These are phyloP conservation scores for Augochlorella aurata DNA, from an alignment of 2,888 invertebrate genomes.

Conservation along the genomic window DNA sequence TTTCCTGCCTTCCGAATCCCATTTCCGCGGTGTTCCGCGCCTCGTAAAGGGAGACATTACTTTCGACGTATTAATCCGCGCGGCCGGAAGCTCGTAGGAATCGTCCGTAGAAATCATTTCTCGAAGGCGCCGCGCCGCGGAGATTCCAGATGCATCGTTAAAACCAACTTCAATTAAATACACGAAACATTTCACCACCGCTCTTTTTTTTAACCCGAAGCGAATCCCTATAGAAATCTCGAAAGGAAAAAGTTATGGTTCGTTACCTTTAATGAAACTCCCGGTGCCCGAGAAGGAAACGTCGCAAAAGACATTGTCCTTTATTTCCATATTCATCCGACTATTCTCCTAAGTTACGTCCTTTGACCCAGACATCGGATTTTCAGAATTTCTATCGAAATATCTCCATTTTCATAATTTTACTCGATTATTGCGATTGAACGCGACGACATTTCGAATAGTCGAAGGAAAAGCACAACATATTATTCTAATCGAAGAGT, in stretches of 20 bases:
- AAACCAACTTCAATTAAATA: constrained; percentile 19
- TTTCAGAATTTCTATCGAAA: too few relatives aligned
- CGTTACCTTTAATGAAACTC: constrained; percentile 66
- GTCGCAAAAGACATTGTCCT: constrained; percentile 53
- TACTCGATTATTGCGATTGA: too few relatives aligned
- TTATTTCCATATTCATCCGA: constrained; percentile 63
- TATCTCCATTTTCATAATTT: too few relatives aligned
- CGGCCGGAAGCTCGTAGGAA: constrained; percentile 31
- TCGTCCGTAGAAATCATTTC: constrained; percentile 27
- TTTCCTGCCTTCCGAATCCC: constrained; percentile 39
- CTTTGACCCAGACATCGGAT: neutral
- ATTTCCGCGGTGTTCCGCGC: constrained; percentile 36
- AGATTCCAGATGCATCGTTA: constrained; percentile 4
- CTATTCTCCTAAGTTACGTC: constrained; percentile 34
- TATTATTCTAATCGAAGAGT: too few relatives aligned
- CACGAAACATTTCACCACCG: constrained; percentile 13
- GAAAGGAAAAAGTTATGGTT: constrained; percentile 60
- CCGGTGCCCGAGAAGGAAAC: constrained; percentile 28
- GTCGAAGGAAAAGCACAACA: too few relatives aligned
- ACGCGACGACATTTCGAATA: too few relatives aligned
- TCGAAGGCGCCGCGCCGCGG: constrained; percentile 6
- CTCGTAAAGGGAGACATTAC: constrained; percentile 41
- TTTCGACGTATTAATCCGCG: constrained; percentile 47
- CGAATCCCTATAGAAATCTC: constrained; percentile 24
- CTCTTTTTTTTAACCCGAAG: neutral